phyloP scores from a whole-genome alignment of 2,888 invertebrate species.

The Germaria angustata region DNA sequence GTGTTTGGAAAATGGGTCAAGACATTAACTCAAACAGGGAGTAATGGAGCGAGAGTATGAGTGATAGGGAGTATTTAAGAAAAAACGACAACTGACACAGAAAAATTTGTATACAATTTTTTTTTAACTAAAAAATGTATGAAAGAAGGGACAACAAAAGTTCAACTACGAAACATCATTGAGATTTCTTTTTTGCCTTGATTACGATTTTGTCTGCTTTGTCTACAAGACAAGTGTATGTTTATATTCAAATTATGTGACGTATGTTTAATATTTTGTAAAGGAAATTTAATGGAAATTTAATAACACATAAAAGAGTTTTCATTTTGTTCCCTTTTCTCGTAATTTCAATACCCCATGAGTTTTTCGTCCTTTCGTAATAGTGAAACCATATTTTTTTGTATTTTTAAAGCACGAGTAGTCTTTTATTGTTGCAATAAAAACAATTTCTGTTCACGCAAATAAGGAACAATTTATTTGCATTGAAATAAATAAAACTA shows the following conservation, averaged over 20 bases:
- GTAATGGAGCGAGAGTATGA: neutral
- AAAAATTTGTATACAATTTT: conserved; percentile 19
- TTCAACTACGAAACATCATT: conserved; percentile 19
- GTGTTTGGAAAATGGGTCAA: conserved; percentile 63
- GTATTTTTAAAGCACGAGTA: neutral
- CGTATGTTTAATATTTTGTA: conserved; percentile 7
- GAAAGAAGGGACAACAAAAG: conserved; percentile 17
- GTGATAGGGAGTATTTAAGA: neutral
- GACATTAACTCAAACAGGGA: conserved; percentile 49
- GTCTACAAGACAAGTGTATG: neutral
- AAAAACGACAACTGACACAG: neutral
- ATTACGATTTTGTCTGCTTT: neutral
- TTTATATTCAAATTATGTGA: neutral
- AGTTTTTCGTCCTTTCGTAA: neutral
- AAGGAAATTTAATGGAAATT: neutral
- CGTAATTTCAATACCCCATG: neutral
- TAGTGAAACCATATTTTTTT: neutral
- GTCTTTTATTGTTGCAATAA: neutral
- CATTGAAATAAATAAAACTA: neutral
- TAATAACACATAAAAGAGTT: neutral
- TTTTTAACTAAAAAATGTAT: neutral
- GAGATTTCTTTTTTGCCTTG: neutral
- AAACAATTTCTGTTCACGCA: neutral
- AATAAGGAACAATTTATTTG: conserved; percentile 1
- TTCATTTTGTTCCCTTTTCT: neutral